phyloP scores from a whole-genome alignment of 2,888 invertebrate species.

The Sepioteuthis lessoniana region DNA sequence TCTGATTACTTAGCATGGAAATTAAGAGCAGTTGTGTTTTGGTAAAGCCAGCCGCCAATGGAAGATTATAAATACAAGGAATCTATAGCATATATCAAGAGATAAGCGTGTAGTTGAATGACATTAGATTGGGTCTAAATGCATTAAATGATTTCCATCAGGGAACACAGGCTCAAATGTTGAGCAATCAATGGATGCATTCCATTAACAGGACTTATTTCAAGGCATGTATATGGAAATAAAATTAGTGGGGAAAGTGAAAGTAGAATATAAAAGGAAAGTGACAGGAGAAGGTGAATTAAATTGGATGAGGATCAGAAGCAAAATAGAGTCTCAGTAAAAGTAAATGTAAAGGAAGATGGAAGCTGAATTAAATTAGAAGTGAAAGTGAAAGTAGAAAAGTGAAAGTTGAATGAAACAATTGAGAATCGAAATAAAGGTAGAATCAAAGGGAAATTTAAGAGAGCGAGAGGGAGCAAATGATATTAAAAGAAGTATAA shows the following conservation, averaged over 20 bases:
- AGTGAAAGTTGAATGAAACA: not conserved
- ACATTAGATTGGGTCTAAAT: constrained; percentile 33
- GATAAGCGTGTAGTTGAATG: constrained; percentile 33
- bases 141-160: constrained; percentile 33
- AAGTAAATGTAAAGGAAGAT: not conserved
- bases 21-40: constrained; percentile 33
- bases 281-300: constrained; percentile 3
- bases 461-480: not conserved
- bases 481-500: not conserved
- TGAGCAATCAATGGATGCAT: constrained; percentile 33
- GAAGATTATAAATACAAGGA: constrained; percentile 10
- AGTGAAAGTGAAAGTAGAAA: not conserved
- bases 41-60: not conserved
- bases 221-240: constrained; percentile 36
- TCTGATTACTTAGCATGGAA: constrained; percentile 11
- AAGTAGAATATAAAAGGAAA: not conserved
- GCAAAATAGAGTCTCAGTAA: constrained; percentile 11
- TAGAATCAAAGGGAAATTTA: not conserved
- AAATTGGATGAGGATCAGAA: not conserved
- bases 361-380: constrained; percentile 6
- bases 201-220: constrained; percentile 33
- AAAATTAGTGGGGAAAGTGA: not conserved
- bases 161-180: constrained; percentile 33
- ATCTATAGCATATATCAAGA: constrained; percentile 21
- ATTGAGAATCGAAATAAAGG: not conserved